These are phyloP conservation scores for Machimus rusticus DNA, from an alignment of 2,888 invertebrate genomes.

Conservation along the genomic window DNA sequence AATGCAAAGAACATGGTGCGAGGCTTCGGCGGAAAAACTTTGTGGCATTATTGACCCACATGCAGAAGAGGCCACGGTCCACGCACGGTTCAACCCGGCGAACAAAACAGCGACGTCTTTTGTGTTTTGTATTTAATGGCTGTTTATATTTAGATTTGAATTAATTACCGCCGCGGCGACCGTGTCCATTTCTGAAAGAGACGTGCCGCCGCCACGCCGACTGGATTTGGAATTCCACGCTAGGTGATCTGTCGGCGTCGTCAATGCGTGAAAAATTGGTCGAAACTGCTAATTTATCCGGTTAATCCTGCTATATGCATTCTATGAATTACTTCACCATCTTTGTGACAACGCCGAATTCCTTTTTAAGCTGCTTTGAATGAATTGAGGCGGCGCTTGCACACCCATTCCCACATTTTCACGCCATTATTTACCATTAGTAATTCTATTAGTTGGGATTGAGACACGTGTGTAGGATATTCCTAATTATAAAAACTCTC, in stretches of 20 bases:
- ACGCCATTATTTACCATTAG: background rate
- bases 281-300: background rate
- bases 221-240: background rate
- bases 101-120: background rate
- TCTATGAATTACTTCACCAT: background rate
- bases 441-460: background rate
- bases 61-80: background rate
- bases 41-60: background rate
- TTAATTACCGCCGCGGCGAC: background rate
- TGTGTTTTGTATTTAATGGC: background rate
- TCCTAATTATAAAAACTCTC: background rate
- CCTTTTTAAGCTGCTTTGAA: background rate
- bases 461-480: background rate
- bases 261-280: slow-evolving; percentile 13
- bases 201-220: slow-evolving; percentile 3
- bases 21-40: background rate
- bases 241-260: background rate
- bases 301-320: background rate
- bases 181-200: background rate
- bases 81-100: background rate
- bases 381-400: background rate
- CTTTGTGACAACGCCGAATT: background rate
- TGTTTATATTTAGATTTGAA: slow-evolving; percentile 1
- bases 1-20: background rate
- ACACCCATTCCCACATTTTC: background rate